These are phyloP conservation scores for Bombyx mandarina DNA, from an alignment of 1,140 invertebrate genomes.

Conservation along the genomic window DNA sequence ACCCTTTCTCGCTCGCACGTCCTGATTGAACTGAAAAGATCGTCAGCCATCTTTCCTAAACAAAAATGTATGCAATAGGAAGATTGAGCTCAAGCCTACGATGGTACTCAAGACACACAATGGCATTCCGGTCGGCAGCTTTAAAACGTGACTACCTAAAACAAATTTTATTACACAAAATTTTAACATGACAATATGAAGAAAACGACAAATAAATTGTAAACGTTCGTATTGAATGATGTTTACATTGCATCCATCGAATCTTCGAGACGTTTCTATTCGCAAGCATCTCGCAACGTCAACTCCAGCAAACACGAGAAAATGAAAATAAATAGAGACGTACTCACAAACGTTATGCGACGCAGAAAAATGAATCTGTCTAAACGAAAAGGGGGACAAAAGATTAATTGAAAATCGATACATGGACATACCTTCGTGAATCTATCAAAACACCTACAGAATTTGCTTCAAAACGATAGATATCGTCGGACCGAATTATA, in stretches of 20 bases:
- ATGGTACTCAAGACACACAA: no score
- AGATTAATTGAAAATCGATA: constrained; percentile 66
- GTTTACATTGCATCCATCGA: constrained; percentile 15
- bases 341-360: constrained; percentile 21
- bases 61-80: no score
- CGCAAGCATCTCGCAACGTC: no score
- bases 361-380: constrained; percentile 38
- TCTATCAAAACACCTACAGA: constrained; percentile 54
- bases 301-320: constrained; percentile 25
- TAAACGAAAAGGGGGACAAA: constrained; percentile 49
- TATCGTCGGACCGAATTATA: constrained; percentile 30
- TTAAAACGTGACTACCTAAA: no score
- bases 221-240: constrained; percentile 22
- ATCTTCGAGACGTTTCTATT: constrained; percentile 15
- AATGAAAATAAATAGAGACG: constrained; percentile 37
- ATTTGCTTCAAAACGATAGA: constrained; percentile 35
- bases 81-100: no score
- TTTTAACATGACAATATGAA: constrained; percentile 8
- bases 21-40: no score
- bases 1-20: no score
- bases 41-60: no score
- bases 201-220: constrained; percentile 24
- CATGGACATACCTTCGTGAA: constrained; percentile 50
- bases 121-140: no score
- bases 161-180: no score